Evolutionary conservation across 64 coral and sea anemone species (phyloP).

Genomic region (Stichodactyla mertensii): DNA sequence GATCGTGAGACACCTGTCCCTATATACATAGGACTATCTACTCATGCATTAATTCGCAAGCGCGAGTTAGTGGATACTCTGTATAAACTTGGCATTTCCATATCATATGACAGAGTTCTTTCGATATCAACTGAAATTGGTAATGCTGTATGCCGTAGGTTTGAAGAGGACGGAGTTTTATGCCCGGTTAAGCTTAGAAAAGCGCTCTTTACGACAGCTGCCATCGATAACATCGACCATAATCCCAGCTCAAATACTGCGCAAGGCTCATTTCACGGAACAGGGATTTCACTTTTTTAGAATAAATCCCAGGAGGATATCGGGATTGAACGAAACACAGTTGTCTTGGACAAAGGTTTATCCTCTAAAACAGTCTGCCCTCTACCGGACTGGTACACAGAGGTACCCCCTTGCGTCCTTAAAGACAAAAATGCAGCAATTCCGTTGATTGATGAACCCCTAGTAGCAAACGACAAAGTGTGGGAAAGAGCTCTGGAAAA

Average conservation of each 20-base stretch:
- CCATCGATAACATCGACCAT: constrained; percentile 36
- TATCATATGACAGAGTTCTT: constrained; percentile 19
- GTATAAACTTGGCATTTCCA: constrained; percentile 18
- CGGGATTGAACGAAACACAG: background rate
- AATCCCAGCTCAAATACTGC: constrained; percentile 29
- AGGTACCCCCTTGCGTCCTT: background rate
- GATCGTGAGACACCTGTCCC: constrained; percentile 59
- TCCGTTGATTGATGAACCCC: background rate
- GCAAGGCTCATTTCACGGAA: constrained; percentile 31
- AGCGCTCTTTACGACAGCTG: constrained; percentile 21
- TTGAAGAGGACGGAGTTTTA: background rate
- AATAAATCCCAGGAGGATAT: background rate
- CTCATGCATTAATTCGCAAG: constrained; percentile 54
- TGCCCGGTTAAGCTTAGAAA: background rate
- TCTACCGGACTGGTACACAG: constrained; percentile 40
- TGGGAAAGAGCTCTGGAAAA: background rate
- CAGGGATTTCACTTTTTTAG: constrained; percentile 34
- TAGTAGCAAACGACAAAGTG: constrained; percentile 3
- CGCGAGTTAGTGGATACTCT: constrained; percentile 16
- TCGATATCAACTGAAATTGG: constrained; percentile 9
- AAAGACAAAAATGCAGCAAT: constrained; percentile 10
- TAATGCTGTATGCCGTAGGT: background rate
- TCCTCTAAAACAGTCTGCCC: constrained; percentile 25
- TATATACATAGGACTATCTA: constrained; percentile 41
- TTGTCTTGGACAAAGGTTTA: background rate